Percentiles rank a stretch among this genome's conserved stretches.
Conservation (phyloP, 2,797 vertebrate species). For the Diplodus puntazzo region DNA sequence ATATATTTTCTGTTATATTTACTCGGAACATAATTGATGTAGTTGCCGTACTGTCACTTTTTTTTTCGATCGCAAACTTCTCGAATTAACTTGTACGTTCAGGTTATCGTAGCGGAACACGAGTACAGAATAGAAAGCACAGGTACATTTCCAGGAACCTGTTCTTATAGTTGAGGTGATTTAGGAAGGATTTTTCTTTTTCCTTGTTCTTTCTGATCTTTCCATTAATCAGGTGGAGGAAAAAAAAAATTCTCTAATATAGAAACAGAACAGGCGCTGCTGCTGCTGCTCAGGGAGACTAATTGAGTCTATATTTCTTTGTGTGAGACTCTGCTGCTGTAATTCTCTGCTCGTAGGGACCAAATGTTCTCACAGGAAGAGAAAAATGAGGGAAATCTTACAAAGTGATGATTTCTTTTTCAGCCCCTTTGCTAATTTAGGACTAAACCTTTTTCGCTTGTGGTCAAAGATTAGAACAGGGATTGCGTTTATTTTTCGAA, state of each 20-base stretch:
- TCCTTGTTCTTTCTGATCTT: constrained; percentile 39
- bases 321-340: constrained; percentile 31
- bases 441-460: background rate
- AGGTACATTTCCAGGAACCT: background rate
- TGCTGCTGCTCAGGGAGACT: constrained; percentile 36
- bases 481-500: background rate
- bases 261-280: constrained; percentile 26
- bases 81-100: background rate
- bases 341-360: constrained; percentile 22
- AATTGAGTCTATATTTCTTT: constrained; percentile 46
- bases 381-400: constrained; percentile 20
- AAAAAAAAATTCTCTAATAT: constrained; percentile 12
- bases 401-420: background rate
- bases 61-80: background rate
- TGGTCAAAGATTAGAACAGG: background rate
- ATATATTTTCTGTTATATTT: background rate
- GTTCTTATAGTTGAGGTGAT: background rate
- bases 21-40: background rate
- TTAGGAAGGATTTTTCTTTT: constrained; percentile 13
- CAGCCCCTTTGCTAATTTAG: background rate
- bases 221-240: constrained; percentile 49
- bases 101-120: no score
- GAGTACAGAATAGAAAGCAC: background rate
- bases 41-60: no score
- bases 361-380: constrained; percentile 33